phyloP scores from a whole-genome alignment of 2,113 vertebrate genomes.

The Bubo bubo region DNA sequence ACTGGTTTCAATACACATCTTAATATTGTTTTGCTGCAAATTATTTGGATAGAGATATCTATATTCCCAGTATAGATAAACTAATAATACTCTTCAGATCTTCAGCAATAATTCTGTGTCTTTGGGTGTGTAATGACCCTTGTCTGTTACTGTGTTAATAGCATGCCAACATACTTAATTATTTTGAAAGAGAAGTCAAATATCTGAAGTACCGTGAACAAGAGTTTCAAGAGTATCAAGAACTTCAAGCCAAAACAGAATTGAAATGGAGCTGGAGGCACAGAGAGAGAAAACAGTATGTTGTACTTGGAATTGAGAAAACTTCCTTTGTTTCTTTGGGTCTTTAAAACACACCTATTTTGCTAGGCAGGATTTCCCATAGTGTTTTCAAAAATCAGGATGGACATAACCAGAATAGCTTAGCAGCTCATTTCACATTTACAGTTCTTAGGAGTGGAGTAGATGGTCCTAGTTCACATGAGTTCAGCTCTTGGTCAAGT shows the following conservation, averaged over 20 bases:
- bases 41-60: background rate
- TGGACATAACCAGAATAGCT: background rate
- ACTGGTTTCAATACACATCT: background rate
- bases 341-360: background rate
- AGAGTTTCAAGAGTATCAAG: constrained; percentile 26
- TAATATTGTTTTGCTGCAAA: background rate
- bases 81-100: background rate
- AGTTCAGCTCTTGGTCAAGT: background rate
- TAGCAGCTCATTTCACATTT: background rate
- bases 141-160: constrained; percentile 55
- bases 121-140: background rate
- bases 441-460: background rate
- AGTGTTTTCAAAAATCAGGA: background rate
- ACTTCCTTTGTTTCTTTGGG: background rate
- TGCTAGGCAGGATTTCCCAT: background rate
- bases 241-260: constrained; percentile 67
- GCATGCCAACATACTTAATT: constrained; percentile 72
- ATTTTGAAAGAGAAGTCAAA: constrained; percentile 84
- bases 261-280: constrained; percentile 50
- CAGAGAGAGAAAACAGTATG: constrained; percentile 75
- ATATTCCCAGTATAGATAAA: background rate
- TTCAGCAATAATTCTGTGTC: background rate
- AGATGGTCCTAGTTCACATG: background rate
- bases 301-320: background rate
- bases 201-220: constrained; percentile 77